Base-by-base conservation (phyloP, 2,113 vertebrate genomes). In the Lepus timidus region DNA sequence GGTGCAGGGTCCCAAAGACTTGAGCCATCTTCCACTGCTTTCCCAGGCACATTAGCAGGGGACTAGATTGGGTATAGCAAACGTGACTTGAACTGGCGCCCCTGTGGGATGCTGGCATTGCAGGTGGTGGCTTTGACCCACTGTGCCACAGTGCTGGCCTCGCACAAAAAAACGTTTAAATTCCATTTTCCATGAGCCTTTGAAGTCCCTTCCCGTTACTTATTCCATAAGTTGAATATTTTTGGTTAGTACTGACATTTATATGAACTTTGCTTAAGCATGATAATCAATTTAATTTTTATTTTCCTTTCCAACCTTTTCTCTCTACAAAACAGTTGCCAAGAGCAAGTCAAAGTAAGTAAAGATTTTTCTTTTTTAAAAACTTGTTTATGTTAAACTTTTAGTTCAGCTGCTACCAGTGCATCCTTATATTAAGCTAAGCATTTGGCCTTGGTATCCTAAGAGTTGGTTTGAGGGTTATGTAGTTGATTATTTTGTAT, bases 301-400 rank as follows among this genome's bases (percentile, higher is more conserved):
- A 88, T 84, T 94, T 97, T 96, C 64, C 89, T 20, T 94, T 49
- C 55, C 94, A 58, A 93, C 49, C 49, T 80, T 90, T 1, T 95
- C 90, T 89, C 95, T 93, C 25, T 82, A 39, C 95, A 96, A 97
- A 96, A 96, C 95, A 97, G 98, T 98, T 97, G 98, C 98, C 97
- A 98, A 98, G 97, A 97, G 95, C 98, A 98, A 98, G 93, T 97
- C 98, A 94, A 98, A 98, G 98, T 98, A 98, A 98, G 98, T 98
- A 95, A 58, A 84, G 68, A 20, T 64, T 95, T 95, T 94, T 67
- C 6, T 68, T 92, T 83, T 70, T 94, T 84, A 75, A 86, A 36
- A 23, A 5, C 39, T 95, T 36, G 14, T 33, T 93, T 84, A 20
- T 90, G 67, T 91, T 88, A 55, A 29, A 68, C 14, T 91, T n/a